Evolutionary conservation across 2,888 invertebrate genomes (phyloP), one percentile per base, ranked within the genome.

Genomic region (Noctua janthe): DNA sequence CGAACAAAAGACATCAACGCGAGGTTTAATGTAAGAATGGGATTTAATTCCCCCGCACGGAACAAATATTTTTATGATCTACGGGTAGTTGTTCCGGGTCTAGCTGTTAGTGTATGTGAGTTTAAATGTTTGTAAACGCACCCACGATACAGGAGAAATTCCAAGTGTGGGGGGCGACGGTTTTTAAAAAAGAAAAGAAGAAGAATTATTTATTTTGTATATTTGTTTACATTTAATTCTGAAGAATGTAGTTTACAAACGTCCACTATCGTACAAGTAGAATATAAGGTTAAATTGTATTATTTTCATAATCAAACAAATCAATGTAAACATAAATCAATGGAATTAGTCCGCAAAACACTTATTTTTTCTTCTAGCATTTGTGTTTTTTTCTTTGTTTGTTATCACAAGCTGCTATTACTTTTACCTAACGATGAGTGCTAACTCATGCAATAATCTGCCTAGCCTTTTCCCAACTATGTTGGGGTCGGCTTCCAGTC

Each of bases 1-100:
- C 39, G 62, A 78, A 89, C 87, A 89, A 88, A 89, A 89, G 89
- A 89, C 87, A 85, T 89, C 89, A 90, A 89, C 89, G 89, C 59
- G 83, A 70, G 66, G 17, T 43, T 11, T 15, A 20, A 29, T 35
- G 1, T 11, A 1, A 8, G 62, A 62, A 29, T 20, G 43, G 5
- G 5, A 49, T 10, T 35, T 5, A 15, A 29, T 73, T 20, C 29
- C 29, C 29, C 29, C 29, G 29, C 29, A 29, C 29, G 29, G 29
- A 29, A 29, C 29, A 29, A 29, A 29, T 29, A 29, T 29, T 29
- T 29, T 0, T 29, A 29, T 29, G 29, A 29, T 29, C 29, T 29
- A 29, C 29, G 1, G 29, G 29, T 29, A 29, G 29, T 29, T 29
- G 29, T 29, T 29, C 29, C 29, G 29, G 29, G 29, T 29, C 29